Evolutionary conservation across 2,113 vertebrate genomes (phyloP).

Genomic region (Rhipidura dahli): DNA sequence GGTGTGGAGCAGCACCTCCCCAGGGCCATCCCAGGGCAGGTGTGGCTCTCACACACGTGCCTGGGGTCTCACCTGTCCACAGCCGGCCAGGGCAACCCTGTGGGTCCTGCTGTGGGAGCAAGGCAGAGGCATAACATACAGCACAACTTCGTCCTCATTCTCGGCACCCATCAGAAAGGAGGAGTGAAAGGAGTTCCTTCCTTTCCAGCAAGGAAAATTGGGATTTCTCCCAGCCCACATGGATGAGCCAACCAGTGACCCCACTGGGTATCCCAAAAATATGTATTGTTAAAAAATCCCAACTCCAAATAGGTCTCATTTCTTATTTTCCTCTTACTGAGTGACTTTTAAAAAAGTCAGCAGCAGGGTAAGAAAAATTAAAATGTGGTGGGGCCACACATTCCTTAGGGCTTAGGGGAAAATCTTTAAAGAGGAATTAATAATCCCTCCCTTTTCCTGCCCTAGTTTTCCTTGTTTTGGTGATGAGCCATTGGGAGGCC

Average conservation of each 20-base stretch:
- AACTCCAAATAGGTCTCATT: background rate
- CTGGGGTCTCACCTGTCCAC: background rate
- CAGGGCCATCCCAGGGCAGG: background rate
- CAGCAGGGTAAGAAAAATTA: background rate
- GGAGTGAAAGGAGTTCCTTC: too few relatives aligned
- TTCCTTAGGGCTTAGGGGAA: background rate
- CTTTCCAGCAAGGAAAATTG: background rate
- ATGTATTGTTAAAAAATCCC: background rate
- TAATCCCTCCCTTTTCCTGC: background rate
- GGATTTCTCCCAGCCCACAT: background rate
- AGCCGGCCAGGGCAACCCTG: background rate
- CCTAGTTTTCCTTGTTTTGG: background rate
- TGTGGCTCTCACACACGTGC: background rate
- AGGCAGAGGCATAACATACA: background rate
- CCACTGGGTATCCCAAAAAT: background rate
- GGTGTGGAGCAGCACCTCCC: background rate
- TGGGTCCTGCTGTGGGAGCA: background rate
- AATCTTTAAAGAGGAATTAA: background rate
- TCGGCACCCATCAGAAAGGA: background rate
- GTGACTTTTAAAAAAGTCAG: background rate
- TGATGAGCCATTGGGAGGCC: background rate
- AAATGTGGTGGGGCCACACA: background rate
- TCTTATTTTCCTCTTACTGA: background rate
- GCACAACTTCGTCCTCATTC: rapidly evolving
- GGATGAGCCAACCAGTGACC: background rate